Base-by-base conservation (phyloP, 2,888 invertebrate genomes). In the Ornithoptera priamus region DNA sequence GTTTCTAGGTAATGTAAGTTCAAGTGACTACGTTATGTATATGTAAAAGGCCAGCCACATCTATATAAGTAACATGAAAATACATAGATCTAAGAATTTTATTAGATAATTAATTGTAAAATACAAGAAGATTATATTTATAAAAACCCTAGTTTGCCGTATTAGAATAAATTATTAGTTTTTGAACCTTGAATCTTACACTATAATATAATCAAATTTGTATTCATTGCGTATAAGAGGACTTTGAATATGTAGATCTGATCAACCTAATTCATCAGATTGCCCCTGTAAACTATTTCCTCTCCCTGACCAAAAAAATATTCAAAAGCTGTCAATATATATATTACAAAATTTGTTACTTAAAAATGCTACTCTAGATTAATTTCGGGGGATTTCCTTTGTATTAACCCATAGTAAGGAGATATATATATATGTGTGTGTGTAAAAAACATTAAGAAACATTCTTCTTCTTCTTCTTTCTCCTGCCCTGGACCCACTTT, bases 1-100 rank as follows among this genome's bases (percentile, higher is more conserved):
- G 72, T 63, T 71, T 71, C 73, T 74, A 68, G 72, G 72, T 72
- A 75, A 75, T 71, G 69, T 69, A 72, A 73, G 72, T 72, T 75
- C 68, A 70, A 67, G 64, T 64, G 56, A 64, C 67, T 60, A 60
- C 56, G 67, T 64, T 70, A 70, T 61, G 67, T 67, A 57, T 67
- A 57, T 64, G 63, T 64, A 61, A 70, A 67, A 70, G 67, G 67
- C 64, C 70, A 64, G 61, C 70, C 42, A 61, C 64, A 61, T 64
- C 56, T 56, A 56, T 64, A 67, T 60, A 60, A 17, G 60, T 42
- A 18, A 24, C 53, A 62, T 67, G 62, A 67, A 59, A 69, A 67
- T 53, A 39, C 17, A 56, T 70, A 70, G 59, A 67, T 57, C 39
- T 58, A n/a, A 39, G 24, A 15, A 53, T 22, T 59, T 53, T 72